A percentile compares a stretch with the other conserved stretches of the same genome.
phyloP scores from a whole-genome alignment of 2,888 invertebrate species.

The Slavum lentiscoides region DNA sequence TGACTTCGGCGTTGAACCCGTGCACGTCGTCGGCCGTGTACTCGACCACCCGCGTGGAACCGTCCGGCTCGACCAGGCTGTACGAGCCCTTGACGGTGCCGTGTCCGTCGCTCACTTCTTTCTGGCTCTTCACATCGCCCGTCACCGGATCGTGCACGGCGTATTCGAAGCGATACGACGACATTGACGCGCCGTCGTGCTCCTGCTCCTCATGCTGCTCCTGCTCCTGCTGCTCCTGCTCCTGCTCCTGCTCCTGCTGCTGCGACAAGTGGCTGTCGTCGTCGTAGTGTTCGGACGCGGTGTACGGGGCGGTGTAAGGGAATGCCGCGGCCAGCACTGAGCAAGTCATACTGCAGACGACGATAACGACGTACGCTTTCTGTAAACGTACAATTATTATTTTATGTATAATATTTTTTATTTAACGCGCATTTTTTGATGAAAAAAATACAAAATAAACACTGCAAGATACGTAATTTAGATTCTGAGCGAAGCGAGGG shows the following conservation, averaged over 20 bases:
- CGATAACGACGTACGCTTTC: not conserved
- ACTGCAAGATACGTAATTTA: no score
- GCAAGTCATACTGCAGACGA: not conserved
- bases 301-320: not conserved
- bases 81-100: constrained; percentile 36
- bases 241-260: not conserved
- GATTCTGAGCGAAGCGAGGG: no score
- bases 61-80: constrained; percentile 42
- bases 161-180: constrained; percentile 31
- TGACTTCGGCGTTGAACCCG: constrained; percentile 32
- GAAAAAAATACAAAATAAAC: no score
- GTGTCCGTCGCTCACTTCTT: constrained; percentile 25
- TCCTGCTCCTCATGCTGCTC: not conserved
- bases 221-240: no score
- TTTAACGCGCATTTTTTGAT: no score
- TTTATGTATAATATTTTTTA: no score
- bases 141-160: constrained; percentile 36
- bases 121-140: constrained; percentile 34
- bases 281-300: not conserved
- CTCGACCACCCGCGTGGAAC: constrained; percentile 36
- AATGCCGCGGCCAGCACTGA: not conserved
- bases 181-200: not conserved
- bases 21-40: constrained; percentile 44
- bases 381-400: not conserved
- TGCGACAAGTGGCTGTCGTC: not conserved